These are phyloP conservation scores for Danaus chrysippus DNA, from an alignment of 2,888 invertebrate genomes.

Conservation along the genomic window DNA sequence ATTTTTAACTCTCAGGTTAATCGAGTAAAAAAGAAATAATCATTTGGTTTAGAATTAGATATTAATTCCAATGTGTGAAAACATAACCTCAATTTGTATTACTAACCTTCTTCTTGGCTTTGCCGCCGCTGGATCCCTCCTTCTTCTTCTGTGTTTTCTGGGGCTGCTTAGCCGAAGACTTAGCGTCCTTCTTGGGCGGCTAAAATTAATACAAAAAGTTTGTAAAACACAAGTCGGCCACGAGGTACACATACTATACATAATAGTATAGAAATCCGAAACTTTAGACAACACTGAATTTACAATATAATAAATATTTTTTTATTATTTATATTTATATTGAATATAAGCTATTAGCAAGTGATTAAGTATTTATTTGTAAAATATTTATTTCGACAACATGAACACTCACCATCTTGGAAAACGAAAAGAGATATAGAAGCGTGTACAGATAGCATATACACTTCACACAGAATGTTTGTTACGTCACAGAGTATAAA, in stretches of 20 bases:
- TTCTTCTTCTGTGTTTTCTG: slow-evolving; percentile 97
- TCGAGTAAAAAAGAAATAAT: slow-evolving; percentile 60
- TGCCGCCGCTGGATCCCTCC: slow-evolving; percentile 95
- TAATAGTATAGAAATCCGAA: neutral
- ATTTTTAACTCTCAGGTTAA: slow-evolving; percentile 68
- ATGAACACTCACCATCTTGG: slow-evolving; percentile 70
- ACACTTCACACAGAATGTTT: neutral
- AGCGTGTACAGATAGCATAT: slow-evolving; percentile 26
- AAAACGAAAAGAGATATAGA: slow-evolving; percentile 63
- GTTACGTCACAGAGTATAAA: neutral
- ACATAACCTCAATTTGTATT: slow-evolving; percentile 62
- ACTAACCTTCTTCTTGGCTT: slow-evolving; percentile 96
- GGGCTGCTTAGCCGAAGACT: slow-evolving; percentile 93
- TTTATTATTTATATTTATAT: neutral
- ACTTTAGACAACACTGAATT: neutral
- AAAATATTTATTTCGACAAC: slow-evolving; percentile 5
- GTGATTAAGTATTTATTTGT: neutral
- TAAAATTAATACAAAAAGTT: slow-evolving; percentile 68
- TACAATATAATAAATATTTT: slow-evolving; percentile 7
- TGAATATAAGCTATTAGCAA: slow-evolving; percentile 2
- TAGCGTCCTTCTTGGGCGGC: slow-evolving; percentile 97
- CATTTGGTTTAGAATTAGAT: slow-evolving; percentile 49
- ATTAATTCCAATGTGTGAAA: slow-evolving; percentile 29
- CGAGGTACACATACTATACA: slow-evolving; percentile 49
- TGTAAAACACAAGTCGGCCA: slow-evolving; percentile 57